Percentiles rank a stretch among this genome's conserved stretches.
Evolutionary conservation across 2,797 vertebrate genomes (phyloP).

Genomic region (Margarornis squamiger): DNA sequence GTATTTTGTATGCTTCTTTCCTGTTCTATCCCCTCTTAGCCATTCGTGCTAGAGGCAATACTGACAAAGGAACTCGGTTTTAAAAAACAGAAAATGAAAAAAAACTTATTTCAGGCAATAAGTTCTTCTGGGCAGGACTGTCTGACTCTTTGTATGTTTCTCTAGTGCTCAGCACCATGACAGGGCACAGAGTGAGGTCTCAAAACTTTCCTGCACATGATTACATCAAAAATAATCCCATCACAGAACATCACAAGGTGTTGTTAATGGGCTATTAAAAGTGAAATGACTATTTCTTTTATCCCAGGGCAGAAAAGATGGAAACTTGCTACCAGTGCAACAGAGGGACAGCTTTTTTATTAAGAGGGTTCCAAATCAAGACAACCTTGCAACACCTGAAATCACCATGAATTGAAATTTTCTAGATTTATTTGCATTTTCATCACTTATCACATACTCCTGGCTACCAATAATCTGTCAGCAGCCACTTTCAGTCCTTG

Average conservation of each 20-base stretch:
- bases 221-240: background rate
- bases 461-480: background rate
- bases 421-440: background rate
- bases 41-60: background rate
- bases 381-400: background rate
- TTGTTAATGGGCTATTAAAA: background rate
- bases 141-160: background rate
- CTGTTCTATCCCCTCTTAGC: background rate
- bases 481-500: background rate
- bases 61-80: background rate
- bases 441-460: background rate
- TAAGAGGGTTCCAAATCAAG: background rate
- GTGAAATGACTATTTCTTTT: background rate
- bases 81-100: background rate
- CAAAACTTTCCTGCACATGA: background rate
- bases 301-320: background rate
- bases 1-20: background rate
- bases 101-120: background rate
- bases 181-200: background rate
- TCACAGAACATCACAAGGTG: background rate
- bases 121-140: background rate
- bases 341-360: background rate
- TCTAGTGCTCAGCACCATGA: background rate
- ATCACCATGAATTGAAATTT: background rate
- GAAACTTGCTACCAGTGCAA: background rate